Conservation (phyloP, 1,140 invertebrate species). For the Steinernema feltiae region DNA sequence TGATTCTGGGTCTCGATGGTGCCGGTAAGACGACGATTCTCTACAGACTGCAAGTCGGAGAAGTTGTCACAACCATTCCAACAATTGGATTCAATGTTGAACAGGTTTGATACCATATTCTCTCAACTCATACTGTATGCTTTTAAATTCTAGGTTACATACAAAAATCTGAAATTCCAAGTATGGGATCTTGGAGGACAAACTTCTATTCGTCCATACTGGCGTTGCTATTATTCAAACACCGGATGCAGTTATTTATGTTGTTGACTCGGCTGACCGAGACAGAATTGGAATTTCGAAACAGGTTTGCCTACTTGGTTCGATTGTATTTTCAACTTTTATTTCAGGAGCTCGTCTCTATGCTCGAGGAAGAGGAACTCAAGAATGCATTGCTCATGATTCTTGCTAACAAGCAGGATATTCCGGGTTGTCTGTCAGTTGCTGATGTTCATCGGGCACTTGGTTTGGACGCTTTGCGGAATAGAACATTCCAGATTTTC, state of each 20-base stretch:
- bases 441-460: slow-evolving; percentile 93
- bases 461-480: slow-evolving; percentile 85
- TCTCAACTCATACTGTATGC: neutral
- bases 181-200: slow-evolving; percentile 96
- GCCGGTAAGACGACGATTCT: slow-evolving; percentile 98
- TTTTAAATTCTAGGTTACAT: slow-evolving; percentile 63
- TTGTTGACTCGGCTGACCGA: slow-evolving; percentile 94
- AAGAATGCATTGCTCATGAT: slow-evolving; percentile 88
- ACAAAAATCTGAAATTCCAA: slow-evolving; percentile 82
- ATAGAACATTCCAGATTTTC: slow-evolving; percentile 98
- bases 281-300: slow-evolving; percentile 98
- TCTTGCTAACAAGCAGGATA: slow-evolving; percentile 98
- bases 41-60: slow-evolving; percentile 80
- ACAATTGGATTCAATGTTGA: slow-evolving; percentile 95
- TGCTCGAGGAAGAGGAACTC: slow-evolving; percentile 95
- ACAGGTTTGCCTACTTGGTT: slow-evolving; percentile 68
- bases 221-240: slow-evolving; percentile 99
- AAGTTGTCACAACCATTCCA: slow-evolving; percentile 98
- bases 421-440: slow-evolving; percentile 77
- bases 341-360: slow-evolving; percentile 70
- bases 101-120: slow-evolving; percentile 66
- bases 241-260: slow-evolving; percentile 99
- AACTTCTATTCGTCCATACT: slow-evolving; percentile 93
- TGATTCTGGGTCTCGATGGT: slow-evolving; percentile 94
- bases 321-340: neutral